These are phyloP conservation scores for Cavia porcellus DNA, from an alignment of 2,113 vertebrate genomes.

Conservation along the genomic window DNA sequence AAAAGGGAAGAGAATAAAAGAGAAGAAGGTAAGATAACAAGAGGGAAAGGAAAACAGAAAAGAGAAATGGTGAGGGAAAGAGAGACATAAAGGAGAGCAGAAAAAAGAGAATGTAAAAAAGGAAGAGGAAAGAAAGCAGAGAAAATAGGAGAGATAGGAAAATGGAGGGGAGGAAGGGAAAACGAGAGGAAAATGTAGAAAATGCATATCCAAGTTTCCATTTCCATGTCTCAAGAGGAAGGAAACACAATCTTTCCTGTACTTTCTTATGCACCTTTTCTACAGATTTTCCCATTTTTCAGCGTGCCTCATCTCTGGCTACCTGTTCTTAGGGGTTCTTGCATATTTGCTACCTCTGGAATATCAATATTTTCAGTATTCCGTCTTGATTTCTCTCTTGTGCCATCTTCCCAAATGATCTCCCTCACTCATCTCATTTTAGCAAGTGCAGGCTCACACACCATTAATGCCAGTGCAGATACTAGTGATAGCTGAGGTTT, in stretches of 20 bases:
- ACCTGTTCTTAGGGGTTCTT: not conserved
- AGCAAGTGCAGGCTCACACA: not conserved
- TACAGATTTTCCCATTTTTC: not conserved
- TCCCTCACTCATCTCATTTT: not conserved
- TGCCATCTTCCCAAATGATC: not conserved
- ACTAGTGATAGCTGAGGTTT: not conserved
- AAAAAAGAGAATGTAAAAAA: not conserved
- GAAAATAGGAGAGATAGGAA: not conserved
- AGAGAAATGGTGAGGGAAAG: not conserved
- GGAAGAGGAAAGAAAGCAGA: not conserved
- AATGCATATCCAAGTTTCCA: not conserved
- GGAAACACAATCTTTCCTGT: not conserved
- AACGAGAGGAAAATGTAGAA: not conserved
- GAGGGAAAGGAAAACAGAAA: too few relatives aligned
- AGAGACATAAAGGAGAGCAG: too few relatives aligned
- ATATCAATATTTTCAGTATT: not conserved
- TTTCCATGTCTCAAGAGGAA: not conserved
- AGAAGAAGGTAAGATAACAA: too few relatives aligned
- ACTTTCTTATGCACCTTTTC: not conserved
- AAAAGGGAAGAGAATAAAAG: too few relatives aligned
- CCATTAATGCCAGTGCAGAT: not conserved
- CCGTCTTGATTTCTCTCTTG: not conserved
- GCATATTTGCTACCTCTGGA: not conserved
- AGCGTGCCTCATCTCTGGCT: not conserved
- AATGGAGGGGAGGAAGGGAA: too few relatives aligned